Conservation (phyloP, 2,113 vertebrate species). For the Suncus etruscus region DNA sequence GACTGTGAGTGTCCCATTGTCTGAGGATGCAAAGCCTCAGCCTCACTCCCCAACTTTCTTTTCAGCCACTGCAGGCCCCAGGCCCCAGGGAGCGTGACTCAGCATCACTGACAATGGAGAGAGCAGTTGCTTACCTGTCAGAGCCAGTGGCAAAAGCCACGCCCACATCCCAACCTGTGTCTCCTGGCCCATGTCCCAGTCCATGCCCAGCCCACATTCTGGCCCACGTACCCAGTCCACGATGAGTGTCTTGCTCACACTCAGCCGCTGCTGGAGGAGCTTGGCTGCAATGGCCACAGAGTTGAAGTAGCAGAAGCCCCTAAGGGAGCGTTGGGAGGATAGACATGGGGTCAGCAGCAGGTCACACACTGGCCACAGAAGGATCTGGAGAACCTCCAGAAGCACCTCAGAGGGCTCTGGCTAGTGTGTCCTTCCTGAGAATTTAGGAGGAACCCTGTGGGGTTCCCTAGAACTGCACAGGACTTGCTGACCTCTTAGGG, state of each 20-base stretch:
- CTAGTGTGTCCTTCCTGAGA: no score
- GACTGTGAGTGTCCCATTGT: not conserved
- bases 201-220: accelerated
- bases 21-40: not conserved
- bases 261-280: slow-evolving; percentile 96
- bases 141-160: no score
- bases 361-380: not conserved
- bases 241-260: slow-evolving; percentile 96
- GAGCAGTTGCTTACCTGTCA: no score
- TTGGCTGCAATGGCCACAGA: slow-evolving; percentile 97
- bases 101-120: no score
- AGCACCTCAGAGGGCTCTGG: no score
- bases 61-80: not conserved
- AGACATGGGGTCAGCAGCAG: not conserved
- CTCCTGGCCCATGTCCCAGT: no score
- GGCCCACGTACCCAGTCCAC: slow-evolving; percentile 96
- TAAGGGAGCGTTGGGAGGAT: slow-evolving; percentile 72
- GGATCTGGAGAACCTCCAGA: no score
- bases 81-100: not conserved
- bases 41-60: not conserved
- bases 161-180: no score
- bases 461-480: no score
- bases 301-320: slow-evolving; percentile 99
- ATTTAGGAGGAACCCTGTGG: no score
- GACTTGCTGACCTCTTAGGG: no score